Evolutionary conservation across 2,113 vertebrate species (phyloP), one percentile per base, ranked within the genome.

Genomic region (Cisticola juncidis): DNA sequence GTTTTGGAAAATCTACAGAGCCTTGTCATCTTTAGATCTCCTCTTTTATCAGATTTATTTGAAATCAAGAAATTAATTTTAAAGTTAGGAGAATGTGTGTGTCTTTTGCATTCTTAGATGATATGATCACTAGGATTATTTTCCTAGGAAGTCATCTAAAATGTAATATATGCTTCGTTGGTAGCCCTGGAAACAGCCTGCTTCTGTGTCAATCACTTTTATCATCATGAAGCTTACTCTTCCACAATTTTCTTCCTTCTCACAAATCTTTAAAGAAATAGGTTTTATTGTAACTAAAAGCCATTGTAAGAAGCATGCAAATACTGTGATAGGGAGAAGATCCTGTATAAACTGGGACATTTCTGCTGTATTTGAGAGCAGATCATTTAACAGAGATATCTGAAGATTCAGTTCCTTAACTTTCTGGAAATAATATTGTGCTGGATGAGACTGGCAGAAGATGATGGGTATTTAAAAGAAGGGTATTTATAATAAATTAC

Each of bases 61-160:
- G 62, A 90, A 86, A 71, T 85, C 18, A 61, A 79, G 40, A 68
- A 81, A 60, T 45, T 40, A 29, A 61, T 82, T 91, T 66, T 53
- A 3, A 88, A 69, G 48, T 76, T 87, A 65, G 33, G 36, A 68
- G 45, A 51, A 36, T 68, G 17, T 51, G 44, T 33, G 11, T 50
- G 17, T 66, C 8, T 50, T 76, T 36, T 12, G 33, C 26, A 36
- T 68, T 77, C 36, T 68, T 51, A 93, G 65, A 68, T 5, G 3
- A 81, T 40, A 31, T 65, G 90, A 92, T 90, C 53, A 10, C 36
- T 79, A 29, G 70, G 87, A 82, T 94, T 95, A 82, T 95, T 95
- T 96, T 93, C 88, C 79, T 94, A 77, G 94, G 95, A 94, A 88
- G 71, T 74, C 74, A 76, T 86, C 81, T 60, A 94, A 89, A 94